Conservation (phyloP, 2,888 invertebrate species). For the Baccha elongata region DNA sequence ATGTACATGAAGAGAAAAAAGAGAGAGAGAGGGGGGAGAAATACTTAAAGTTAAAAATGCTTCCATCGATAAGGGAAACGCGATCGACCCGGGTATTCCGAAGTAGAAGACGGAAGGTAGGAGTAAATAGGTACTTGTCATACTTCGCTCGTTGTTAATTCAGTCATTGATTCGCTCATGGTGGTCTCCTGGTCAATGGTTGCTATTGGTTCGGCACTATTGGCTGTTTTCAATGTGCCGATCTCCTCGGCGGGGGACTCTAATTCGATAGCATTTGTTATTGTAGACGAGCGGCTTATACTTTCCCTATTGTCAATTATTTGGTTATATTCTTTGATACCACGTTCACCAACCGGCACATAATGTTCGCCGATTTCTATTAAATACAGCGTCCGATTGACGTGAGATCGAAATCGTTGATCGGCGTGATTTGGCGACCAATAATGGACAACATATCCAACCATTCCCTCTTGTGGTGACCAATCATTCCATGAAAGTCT, state of each 20-base stretch:
- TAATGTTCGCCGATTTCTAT: constrained; percentile 96
- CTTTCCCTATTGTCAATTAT: constrained; percentile 77
- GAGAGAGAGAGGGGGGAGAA: constrained; percentile 4
- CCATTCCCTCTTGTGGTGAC: constrained; percentile 95
- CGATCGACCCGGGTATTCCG: constrained; percentile 4
- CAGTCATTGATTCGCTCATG: constrained; percentile 73
- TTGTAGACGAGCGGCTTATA: constrained; percentile 68
- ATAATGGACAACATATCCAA: constrained; percentile 95
- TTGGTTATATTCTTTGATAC: constrained; percentile 86
- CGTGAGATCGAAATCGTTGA: constrained; percentile 92
- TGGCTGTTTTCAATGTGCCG: constrained; percentile 32
- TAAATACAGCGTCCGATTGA: constrained; percentile 94
- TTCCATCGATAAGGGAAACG: constrained; percentile 48
- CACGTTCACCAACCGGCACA: constrained; percentile 96
- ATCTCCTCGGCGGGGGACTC: constrained; percentile 39
- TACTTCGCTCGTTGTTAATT: constrained; percentile 63
- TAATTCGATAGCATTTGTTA: constrained; percentile 55
- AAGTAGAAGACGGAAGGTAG: constrained; percentile 25
- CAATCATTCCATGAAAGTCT: constrained; percentile 95
- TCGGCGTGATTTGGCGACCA: constrained; percentile 97
- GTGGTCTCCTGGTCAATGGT: constrained; percentile 68
- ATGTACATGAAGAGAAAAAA: constrained; percentile 14
- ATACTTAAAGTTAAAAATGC: constrained; percentile 43
- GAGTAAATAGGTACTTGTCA: constrained; percentile 51
- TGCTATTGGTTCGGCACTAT: constrained; percentile 53